Conservation (phyloP, 2,888 invertebrate species). For the Gnatocerus cornutus region DNA sequence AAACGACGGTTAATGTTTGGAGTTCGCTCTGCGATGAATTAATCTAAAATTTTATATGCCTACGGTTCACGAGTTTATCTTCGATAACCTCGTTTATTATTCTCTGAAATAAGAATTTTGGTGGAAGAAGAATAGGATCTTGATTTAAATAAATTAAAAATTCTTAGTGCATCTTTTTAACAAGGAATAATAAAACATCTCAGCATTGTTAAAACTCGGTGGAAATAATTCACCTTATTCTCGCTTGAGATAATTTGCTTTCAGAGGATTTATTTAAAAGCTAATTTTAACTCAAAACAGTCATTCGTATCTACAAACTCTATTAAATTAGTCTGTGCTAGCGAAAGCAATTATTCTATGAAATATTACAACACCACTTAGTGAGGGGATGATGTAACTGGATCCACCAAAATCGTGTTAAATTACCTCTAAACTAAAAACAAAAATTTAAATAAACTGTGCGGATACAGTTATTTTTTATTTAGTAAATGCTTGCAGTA, state of each 20-base stretch:
- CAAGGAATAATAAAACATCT: constrained; percentile 3
- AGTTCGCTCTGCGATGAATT: constrained; percentile 21
- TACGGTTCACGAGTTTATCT: neutral
- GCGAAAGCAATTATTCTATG: constrained; percentile 18
- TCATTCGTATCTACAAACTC: constrained; percentile 23
- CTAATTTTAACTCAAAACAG: constrained; percentile 17
- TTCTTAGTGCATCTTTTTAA: constrained; percentile 13
- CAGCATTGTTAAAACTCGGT: constrained; percentile 1
- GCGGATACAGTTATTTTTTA: too few species aligned
- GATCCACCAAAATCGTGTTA: neutral
- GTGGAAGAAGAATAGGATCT: neutral
- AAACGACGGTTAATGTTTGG: constrained; percentile 18
- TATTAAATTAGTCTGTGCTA: constrained; percentile 17
- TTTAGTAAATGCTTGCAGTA: too few species aligned
- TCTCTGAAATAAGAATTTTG: neutral
- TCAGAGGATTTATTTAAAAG: constrained; percentile 21
- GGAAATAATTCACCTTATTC: constrained; percentile 23
- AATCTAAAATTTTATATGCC: constrained; percentile 26
- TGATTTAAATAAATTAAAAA: constrained; percentile 26
- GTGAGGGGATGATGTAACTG: neutral
- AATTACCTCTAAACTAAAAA: neutral
- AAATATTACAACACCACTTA: constrained; percentile 17
- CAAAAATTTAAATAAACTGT: neutral
- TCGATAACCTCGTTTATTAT: constrained; percentile 16
- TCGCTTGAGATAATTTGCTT: constrained; percentile 21